phyloP scores from a whole-genome alignment of 1,140 invertebrate species.

The Chrysopa pallens region DNA sequence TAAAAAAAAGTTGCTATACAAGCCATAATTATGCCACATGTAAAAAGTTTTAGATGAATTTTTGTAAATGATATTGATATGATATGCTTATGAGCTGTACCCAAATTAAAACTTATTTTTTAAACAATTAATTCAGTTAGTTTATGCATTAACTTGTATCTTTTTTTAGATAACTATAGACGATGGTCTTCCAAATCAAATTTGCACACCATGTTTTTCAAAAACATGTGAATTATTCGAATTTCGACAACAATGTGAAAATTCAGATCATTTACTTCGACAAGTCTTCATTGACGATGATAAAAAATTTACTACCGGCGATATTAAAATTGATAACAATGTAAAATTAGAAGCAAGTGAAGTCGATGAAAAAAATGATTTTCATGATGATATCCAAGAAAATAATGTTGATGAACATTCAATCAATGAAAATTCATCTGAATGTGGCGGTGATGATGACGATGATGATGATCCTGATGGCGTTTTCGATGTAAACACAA shows the following conservation, averaged over 20 bases:
- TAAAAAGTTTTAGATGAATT: too few species aligned
- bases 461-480: not conserved
- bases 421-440: too few species aligned
- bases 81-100: too few species aligned
- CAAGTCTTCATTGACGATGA: not conserved
- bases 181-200: not conserved
- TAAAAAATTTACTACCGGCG: not conserved
- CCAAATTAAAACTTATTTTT: too few species aligned
- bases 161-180: not conserved
- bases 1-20: too few species aligned
- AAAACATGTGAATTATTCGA: not conserved
- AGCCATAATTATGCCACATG: too few species aligned
- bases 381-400: not conserved
- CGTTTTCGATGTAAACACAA: not conserved
- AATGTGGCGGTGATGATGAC: not conserved
- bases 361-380: not conserved
- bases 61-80: too few species aligned
- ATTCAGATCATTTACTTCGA: not conserved
- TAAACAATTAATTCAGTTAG: too few species aligned
- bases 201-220: not conserved
- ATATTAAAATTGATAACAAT: not conserved
- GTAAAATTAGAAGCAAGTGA: not conserved
- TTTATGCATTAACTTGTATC: not conserved
- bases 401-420: too few species aligned
- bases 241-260: not conserved